Evolutionary conservation across 1,140 invertebrate genomes (phyloP).

Genomic region (Drosophila mauritiana): DNA sequence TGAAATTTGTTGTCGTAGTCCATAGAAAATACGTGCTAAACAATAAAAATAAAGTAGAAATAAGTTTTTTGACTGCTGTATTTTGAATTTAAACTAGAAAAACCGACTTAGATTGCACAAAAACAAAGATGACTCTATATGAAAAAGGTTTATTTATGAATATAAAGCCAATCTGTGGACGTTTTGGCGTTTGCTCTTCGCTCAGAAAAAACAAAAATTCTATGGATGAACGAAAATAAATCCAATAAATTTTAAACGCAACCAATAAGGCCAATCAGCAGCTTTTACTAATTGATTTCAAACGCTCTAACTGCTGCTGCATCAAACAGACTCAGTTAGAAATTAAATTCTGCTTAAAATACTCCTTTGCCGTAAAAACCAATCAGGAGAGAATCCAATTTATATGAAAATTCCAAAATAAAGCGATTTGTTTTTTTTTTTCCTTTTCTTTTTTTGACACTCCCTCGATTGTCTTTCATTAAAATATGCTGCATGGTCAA

Average conservation of each 20-base stretch:
- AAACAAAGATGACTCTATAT: background rate
- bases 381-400: slow-evolving; percentile 12
- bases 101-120: background rate
- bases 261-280: slow-evolving; percentile 1
- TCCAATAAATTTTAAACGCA: slow-evolving; percentile 4
- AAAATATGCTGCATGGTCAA: slow-evolving; percentile 15
- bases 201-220: background rate
- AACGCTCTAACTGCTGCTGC: background rate
- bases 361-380: slow-evolving; percentile 8
- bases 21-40: background rate
- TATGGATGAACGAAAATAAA: slow-evolving; percentile 4
- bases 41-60: background rate
- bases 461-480: slow-evolving; percentile 19
- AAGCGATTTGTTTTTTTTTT: slow-evolving; percentile 12
- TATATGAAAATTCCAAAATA: slow-evolving; percentile 14
- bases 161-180: background rate
- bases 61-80: no score
- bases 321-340: slow-evolving; percentile 2
- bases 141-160: slow-evolving; percentile 1
- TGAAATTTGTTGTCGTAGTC: background rate
- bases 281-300: slow-evolving; percentile 15
- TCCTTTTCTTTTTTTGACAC: background rate
- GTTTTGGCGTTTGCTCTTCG: background rate
- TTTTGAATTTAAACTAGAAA: background rate
- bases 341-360: slow-evolving; percentile 13